A percentile compares a stretch with the other conserved stretches of the same genome.
These are phyloP conservation scores for Chloroceryle inda DNA, from an alignment of 2,797 vertebrate genomes.

Conservation along the genomic window DNA sequence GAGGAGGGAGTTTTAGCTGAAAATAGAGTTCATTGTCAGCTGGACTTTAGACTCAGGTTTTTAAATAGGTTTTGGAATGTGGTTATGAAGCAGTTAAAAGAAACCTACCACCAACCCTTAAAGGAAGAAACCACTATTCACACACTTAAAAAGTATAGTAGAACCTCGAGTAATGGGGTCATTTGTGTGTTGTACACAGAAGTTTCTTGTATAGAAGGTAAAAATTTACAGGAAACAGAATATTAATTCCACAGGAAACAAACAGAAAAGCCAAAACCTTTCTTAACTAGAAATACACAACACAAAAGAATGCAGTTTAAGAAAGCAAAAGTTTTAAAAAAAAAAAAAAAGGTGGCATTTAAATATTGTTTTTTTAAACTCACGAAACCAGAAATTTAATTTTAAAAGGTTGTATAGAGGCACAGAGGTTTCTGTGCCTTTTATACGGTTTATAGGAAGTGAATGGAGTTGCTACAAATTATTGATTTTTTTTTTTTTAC, in stretches of 20 bases:
- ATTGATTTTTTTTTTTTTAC: background rate
- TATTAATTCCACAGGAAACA: background rate
- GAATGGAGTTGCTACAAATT: background rate
- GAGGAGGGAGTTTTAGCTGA: conserved; percentile 54
- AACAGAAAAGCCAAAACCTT: background rate
- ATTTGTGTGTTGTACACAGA: background rate
- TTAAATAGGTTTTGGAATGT: conserved; percentile 70
- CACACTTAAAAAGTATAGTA: background rate
- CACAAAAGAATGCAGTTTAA: fast-evolving
- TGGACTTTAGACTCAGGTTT: conserved; percentile 44
- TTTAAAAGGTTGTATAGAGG: background rate
- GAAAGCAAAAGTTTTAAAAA: background rate
- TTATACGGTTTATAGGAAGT: background rate
- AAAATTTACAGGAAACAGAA: background rate
- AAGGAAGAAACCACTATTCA: background rate
- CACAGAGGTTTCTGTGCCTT: background rate
- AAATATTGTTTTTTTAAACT: background rate
- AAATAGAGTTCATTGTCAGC: conserved; percentile 71
- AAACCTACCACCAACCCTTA: conserved; percentile 11
- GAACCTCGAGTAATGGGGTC: background rate
- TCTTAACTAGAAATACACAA: background rate
- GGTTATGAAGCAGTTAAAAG: conserved; percentile 61
- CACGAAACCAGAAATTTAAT: background rate
- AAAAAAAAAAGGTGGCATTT: background rate
- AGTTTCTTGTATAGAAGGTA: background rate